Percentiles rank a stretch among this genome's conserved stretches.
These are phyloP conservation scores for Hippocampus mohnikei DNA, from an alignment of 2,113 vertebrate species.

Conservation along the genomic window DNA sequence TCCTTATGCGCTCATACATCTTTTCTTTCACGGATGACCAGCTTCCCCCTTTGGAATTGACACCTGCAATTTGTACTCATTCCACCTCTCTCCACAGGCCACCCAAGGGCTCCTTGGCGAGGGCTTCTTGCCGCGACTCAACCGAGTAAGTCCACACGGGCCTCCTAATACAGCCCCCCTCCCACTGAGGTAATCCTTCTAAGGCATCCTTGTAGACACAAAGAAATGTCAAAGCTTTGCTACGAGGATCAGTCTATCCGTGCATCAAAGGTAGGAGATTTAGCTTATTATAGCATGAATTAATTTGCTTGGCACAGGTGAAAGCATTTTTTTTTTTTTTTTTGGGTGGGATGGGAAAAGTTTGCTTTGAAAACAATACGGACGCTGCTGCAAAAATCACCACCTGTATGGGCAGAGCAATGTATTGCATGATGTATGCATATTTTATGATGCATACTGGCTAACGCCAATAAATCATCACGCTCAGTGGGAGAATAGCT, in stretches of 20 bases:
- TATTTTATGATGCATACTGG: neutral
- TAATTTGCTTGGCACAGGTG: conserved; percentile 61
- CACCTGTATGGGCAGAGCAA: conserved; percentile 55
- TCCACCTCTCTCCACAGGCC: conserved; percentile 60
- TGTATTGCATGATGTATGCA: conserved; percentile 30
- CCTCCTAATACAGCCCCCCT: conserved; percentile 58
- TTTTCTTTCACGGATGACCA: conserved; percentile 74
- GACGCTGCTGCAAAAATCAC: conserved; percentile 52
- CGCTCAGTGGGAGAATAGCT: conserved; percentile 26
- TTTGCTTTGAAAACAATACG: conserved; percentile 43
- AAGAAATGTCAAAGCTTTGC: conserved; percentile 64
- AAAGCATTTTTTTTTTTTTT: conserved; percentile 29
- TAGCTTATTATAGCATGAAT: conserved; percentile 68
- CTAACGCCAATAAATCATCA: conserved; percentile 59
- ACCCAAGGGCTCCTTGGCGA: conserved; percentile 58
- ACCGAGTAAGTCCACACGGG: conserved; percentile 63
- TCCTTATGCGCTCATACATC: conserved; percentile 72
- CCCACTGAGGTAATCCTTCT: conserved; percentile 64
- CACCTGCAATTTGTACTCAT: conserved; percentile 80
- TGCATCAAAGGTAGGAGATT: conserved; percentile 48
- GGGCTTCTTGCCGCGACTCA: conserved; percentile 61
- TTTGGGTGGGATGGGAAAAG: conserved; percentile 43
- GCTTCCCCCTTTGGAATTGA: conserved; percentile 69
- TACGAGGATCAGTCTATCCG: conserved; percentile 55
- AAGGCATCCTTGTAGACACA: conserved; percentile 48